Conservation (phyloP, 2,797 vertebrate species). For the Uromys caudimaculatus region DNA sequence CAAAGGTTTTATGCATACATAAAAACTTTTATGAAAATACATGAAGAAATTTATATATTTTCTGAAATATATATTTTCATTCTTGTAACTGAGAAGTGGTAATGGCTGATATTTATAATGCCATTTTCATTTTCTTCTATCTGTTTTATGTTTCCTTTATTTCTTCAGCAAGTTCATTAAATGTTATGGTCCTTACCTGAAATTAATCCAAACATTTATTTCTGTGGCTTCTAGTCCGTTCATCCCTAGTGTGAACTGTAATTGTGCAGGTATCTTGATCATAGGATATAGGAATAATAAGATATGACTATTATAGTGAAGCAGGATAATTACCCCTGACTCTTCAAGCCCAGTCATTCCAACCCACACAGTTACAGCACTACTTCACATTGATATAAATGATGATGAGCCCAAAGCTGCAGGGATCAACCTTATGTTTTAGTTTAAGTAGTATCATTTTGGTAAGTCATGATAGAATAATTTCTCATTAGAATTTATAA, state of each 20-base stretch:
- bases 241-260: no score
- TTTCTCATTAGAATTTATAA: no score
- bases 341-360: not conserved
- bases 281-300: not conserved
- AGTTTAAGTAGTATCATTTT: not conserved
- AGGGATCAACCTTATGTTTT: not conserved
- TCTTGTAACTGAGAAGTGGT: not conserved
- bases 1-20: not conserved
- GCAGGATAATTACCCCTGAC: not conserved
- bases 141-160: not conserved
- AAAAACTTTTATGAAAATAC: not conserved
- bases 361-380: not conserved
- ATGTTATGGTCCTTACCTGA: not conserved
- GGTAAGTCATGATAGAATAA: not conserved
- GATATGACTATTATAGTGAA: not conserved
- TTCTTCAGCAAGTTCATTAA: not conserved
- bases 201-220: not conserved
- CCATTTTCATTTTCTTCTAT: not conserved
- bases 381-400: not conserved
- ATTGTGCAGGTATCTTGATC: not conserved
- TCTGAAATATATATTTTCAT: not conserved
- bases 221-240: not conserved
- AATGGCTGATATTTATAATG: not conserved
- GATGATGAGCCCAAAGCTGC: not conserved
- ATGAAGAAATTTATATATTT: not conserved